These are phyloP conservation scores for Nemapogon koenigi DNA, from an alignment of 2,888 invertebrate genomes.

Conservation along the genomic window DNA sequence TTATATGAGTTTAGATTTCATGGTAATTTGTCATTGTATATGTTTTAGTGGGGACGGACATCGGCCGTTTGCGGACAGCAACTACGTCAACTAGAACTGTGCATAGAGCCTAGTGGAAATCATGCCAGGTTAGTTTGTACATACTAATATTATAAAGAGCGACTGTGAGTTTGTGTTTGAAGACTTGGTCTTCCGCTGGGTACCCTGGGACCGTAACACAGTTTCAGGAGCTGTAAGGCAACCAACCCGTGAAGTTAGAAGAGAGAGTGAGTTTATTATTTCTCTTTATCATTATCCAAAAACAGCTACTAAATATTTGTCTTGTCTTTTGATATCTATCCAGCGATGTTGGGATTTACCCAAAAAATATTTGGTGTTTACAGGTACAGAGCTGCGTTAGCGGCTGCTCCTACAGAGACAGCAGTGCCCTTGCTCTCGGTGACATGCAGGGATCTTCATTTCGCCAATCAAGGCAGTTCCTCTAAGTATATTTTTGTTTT, in stretches of 20 bases:
- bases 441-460: slow-evolving; percentile 55
- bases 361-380: too few relatives aligned
- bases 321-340: too few relatives aligned
- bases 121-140: slow-evolving; percentile 41
- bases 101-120: slow-evolving; percentile 54
- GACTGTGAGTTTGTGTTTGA: not conserved
- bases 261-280: too few relatives aligned
- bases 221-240: too few relatives aligned
- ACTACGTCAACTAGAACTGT: slow-evolving; percentile 49
- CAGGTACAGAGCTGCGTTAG: slow-evolving; percentile 52
- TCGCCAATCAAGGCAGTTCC: slow-evolving; percentile 51
- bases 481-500: slow-evolving; percentile 37
- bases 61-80: slow-evolving; percentile 55
- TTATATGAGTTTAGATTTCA: too few relatives aligned
- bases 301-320: too few relatives aligned
- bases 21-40: slow-evolving; percentile 3
- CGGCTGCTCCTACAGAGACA: slow-evolving; percentile 51
- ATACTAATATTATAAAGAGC: not conserved
- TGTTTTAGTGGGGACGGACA: slow-evolving; percentile 49
- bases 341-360: too few relatives aligned
- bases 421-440: slow-evolving; percentile 55
- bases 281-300: too few relatives aligned
- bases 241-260: too few relatives aligned
- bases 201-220: too few relatives aligned
- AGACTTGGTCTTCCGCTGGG: too few relatives aligned